Base-by-base conservation (phyloP, 2,797 vertebrate genomes). In the Alauda arvensis region DNA sequence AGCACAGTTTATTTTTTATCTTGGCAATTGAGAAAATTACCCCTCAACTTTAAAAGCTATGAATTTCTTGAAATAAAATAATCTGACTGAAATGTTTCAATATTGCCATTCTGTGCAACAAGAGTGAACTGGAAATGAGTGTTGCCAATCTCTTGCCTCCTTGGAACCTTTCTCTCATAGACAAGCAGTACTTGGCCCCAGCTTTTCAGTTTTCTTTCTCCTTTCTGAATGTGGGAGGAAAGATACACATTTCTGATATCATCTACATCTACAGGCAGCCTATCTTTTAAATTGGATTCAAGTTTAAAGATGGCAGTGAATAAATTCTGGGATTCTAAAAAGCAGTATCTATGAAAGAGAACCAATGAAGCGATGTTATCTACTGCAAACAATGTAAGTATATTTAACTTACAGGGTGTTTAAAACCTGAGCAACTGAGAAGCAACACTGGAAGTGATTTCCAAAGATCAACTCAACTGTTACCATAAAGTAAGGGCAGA, bases 161-260 rank as follows among this genome's bases (percentile, higher is more conserved):
- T 37, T 6, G 0, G 33, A 49, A 71, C 18, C 25, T 14, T 37
- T 29, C 37, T 55, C 28, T 39, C 17, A 20, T 1, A 40, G 4
- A 31, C 3, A 76, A 65, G 8, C 2, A 8, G 1, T 23, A 48
- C 9, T 71, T 14, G 16, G 18, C 15, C 29, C 17, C 0, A 0
- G 7, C 10, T 69, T 90, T 45, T 31, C 19, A 89, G 11, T 25
- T 26, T 31, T 3, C 7, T 28, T 77, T 40, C 43, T 59, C 29
- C 45, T 60, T 89, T 82, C 42, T 60, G n/a, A 56, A 74, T 24
- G 43, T 10, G 18, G 46, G 4, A 4, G 11, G 2, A 1, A 14
- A 37, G 40, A 31, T 18, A 61, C 0, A 48, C 2, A 19, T 55
- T 75, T 84, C 42, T 57, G 33, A 10, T 45, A 59, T 18, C 17